Conservation (phyloP, 2,888 invertebrate species). For the Mythimna lalbum region DNA sequence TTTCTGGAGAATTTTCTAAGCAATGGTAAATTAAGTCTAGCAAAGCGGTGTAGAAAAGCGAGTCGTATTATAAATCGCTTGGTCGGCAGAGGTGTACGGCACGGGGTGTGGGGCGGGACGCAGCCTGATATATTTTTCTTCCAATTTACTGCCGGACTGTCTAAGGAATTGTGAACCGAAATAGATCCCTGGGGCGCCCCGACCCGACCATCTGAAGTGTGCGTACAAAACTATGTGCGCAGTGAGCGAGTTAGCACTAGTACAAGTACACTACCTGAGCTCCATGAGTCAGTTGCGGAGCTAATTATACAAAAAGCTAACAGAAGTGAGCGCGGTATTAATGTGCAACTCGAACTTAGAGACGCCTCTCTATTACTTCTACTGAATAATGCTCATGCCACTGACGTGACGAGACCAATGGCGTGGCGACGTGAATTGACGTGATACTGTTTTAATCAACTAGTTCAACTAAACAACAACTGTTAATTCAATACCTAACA, state of each 20-base stretch:
- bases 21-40: not conserved
- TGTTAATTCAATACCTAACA: no score
- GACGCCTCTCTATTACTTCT: not conserved
- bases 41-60: not conserved
- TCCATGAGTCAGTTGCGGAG: not conserved
- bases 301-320: slow-evolving; percentile 43
- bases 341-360: slow-evolving; percentile 1
- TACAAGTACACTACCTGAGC: not conserved
- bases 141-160: slow-evolving; percentile 24
- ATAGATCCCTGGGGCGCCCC: slow-evolving; percentile 18
- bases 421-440: no score
- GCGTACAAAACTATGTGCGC: not conserved
- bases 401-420: not conserved
- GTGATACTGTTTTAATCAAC: not conserved
- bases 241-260: slow-evolving; percentile 2
- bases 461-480: no score
- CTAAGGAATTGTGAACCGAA: slow-evolving; percentile 11
- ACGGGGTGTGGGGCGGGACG: not conserved
- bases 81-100: not conserved
- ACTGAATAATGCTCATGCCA: slow-evolving; percentile 1
- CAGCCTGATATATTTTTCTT: slow-evolving; percentile 39
- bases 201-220: not conserved
- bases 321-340: slow-evolving; percentile 21
- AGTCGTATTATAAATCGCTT: slow-evolving; percentile 27
- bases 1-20: not conserved